phyloP scores from a whole-genome alignment of 2,797 vertebrate species.

The Pseudomugil tenellus region DNA sequence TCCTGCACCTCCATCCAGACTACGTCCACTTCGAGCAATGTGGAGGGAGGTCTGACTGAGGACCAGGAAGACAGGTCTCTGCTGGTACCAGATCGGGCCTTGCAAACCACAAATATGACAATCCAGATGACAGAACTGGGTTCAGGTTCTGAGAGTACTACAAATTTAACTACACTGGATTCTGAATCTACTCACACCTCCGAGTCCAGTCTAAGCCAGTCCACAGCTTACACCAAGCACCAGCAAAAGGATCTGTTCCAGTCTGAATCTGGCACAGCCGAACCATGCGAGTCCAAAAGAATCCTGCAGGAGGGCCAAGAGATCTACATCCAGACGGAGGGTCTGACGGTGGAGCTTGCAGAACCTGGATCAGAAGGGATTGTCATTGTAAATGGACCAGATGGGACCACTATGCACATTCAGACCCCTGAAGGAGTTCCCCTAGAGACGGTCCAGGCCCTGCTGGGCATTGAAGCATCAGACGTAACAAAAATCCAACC shows the following conservation, averaged over 20 bases:
- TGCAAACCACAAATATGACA: constrained; percentile 35
- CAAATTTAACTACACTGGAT: constrained; percentile 18
- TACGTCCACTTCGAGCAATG: constrained; percentile 39
- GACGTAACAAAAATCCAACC: constrained; percentile 68
- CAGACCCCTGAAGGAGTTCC: constrained; percentile 81
- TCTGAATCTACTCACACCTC: not conserved
- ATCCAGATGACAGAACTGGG: constrained; percentile 71
- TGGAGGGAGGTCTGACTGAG: constrained; percentile 46
- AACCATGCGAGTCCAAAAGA: constrained; percentile 35
- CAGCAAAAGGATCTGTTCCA: constrained; percentile 26
- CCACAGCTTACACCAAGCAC: not conserved
- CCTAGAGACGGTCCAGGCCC: constrained; percentile 82
- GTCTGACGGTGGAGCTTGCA: constrained; percentile 81
- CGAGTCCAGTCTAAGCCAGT: constrained; percentile 13
- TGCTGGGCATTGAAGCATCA: constrained; percentile 82
- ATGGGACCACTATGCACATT: constrained; percentile 84
- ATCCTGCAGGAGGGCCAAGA: constrained; percentile 81
- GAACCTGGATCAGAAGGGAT: constrained; percentile 80
- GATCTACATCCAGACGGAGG: constrained; percentile 85
- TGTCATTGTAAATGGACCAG: constrained; percentile 80
- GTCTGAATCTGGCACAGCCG: not conserved
- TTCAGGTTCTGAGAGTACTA: constrained; percentile 2
- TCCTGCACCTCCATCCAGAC: constrained; percentile 9
- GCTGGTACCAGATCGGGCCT: constrained; percentile 25
- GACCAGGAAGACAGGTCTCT: constrained; percentile 22